A percentile compares a stretch with the other conserved stretches of the same genome.
phyloP scores from a whole-genome alignment of 2,888 invertebrate species.

The Neuroscelio doddi region DNA sequence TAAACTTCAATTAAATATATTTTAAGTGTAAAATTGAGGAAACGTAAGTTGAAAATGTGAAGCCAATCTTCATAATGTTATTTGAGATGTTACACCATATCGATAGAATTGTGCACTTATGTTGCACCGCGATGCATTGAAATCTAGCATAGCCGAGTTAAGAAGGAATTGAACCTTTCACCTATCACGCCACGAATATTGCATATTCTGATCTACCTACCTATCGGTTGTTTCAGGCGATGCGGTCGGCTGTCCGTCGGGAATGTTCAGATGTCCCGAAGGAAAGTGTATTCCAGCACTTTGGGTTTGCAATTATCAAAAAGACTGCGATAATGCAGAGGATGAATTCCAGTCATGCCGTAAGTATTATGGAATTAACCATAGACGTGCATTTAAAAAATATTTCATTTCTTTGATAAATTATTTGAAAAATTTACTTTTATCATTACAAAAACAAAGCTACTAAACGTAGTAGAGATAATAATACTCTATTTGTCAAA shows the following conservation, averaged over 20 bases:
- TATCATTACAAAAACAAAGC: too few relatives aligned
- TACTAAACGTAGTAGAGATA: too few relatives aligned
- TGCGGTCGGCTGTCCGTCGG: conserved; percentile 76
- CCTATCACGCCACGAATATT: conserved; percentile 65
- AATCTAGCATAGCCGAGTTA: conserved; percentile 46
- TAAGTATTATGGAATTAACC: conserved; percentile 79
- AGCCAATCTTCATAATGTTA: conserved; percentile 21
- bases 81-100: conserved; percentile 24
- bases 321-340: conserved; percentile 93
- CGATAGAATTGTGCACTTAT: conserved; percentile 21
- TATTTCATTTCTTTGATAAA: too few relatives aligned
- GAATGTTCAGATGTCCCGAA: conserved; percentile 88
- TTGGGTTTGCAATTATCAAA: conserved; percentile 95
- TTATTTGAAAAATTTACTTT: too few relatives aligned
- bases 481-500: too few relatives aligned
- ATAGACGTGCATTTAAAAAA: background rate
- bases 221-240: conserved; percentile 54
- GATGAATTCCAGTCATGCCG: conserved; percentile 93
- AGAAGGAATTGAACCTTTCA: conserved; percentile 65
- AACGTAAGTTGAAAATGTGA: conserved; percentile 15
- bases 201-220: conserved; percentile 48
- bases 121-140: conserved; percentile 38
- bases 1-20: too few relatives aligned
- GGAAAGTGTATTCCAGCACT: conserved; percentile 90
- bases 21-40: too few relatives aligned